phyloP scores from a whole-genome alignment of 2,888 invertebrate genomes.

The Thera britannica region DNA sequence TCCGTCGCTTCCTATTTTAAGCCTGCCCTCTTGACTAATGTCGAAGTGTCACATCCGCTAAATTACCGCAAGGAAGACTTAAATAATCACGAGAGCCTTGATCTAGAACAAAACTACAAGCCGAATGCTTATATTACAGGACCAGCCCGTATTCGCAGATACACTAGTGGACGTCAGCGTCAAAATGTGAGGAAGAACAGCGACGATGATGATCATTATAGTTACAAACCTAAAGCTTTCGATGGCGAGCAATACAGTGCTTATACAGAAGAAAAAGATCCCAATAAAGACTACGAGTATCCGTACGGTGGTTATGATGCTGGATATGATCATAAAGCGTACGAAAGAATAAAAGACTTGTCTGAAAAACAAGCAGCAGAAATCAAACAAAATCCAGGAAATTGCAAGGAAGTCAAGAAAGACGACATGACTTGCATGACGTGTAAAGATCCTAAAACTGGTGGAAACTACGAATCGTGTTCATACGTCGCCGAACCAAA shows the following conservation, averaged over 20 bases:
- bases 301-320: slow-evolving; percentile 78
- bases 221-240: slow-evolving; percentile 82
- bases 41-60: slow-evolving; percentile 75
- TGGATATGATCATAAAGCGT: slow-evolving; percentile 82
- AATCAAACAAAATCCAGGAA: slow-evolving; percentile 85
- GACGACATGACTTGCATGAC: slow-evolving; percentile 89
- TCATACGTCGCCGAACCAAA: slow-evolving; percentile 90
- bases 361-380: slow-evolving; percentile 87
- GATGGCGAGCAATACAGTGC: slow-evolving; percentile 76
- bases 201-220: slow-evolving; percentile 80
- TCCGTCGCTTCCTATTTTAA: slow-evolving; percentile 76
- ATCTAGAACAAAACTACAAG: slow-evolving; percentile 76
- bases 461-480: slow-evolving; percentile 91
- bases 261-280: slow-evolving; percentile 72
- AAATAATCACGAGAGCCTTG: slow-evolving; percentile 55
- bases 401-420: slow-evolving; percentile 87
- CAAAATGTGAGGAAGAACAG: slow-evolving; percentile 67
- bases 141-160: slow-evolving; percentile 77
- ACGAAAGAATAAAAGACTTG: slow-evolving; percentile 84
- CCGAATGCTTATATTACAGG: slow-evolving; percentile 80
- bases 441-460: slow-evolving; percentile 90
- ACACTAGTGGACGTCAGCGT: slow-evolving; percentile 74
- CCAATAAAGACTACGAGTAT: slow-evolving; percentile 75
- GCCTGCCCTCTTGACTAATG: slow-evolving; percentile 70
- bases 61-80: slow-evolving; percentile 74